A percentile compares a stretch with the other conserved stretches of the same genome.
Evolutionary conservation across 1,140 invertebrate genomes (phyloP).

Genomic region (Arion vulgaris): DNA sequence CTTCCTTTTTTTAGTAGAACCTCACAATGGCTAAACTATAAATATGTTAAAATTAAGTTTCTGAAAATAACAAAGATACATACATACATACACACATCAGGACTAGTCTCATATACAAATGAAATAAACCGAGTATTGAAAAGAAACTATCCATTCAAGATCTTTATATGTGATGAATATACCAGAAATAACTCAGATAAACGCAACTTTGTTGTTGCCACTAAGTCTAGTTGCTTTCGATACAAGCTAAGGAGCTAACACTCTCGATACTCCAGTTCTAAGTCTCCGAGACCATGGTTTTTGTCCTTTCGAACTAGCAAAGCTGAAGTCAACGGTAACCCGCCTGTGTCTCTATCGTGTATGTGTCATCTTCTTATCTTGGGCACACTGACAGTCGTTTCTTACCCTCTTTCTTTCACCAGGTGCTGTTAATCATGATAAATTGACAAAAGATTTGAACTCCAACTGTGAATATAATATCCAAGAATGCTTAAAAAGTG

Average conservation of each 20-base stretch:
- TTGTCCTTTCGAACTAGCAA: not conserved
- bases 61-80: no score
- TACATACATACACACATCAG: no score
- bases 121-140: no score
- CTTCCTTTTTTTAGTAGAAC: no score
- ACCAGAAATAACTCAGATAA: not conserved
- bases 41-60: no score
- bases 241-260: not conserved
- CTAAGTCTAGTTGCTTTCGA: not conserved
- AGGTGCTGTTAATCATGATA: conserved; percentile 13
- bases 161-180: not conserved
- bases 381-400: not conserved
- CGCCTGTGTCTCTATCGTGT: not conserved
- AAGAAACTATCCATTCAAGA: not conserved
- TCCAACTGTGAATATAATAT: not conserved
- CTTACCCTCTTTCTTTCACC: not conserved
- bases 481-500: not conserved
- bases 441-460: conserved; percentile 12
- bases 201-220: not conserved
- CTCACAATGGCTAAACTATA: no score
- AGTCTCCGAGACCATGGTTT: not conserved
- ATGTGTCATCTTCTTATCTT: conserved; percentile 11
- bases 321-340: not conserved
- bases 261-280: not conserved
- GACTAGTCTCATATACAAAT: no score